Conservation (phyloP, 1,140 invertebrate species). For the Hyles euphorbiae region DNA sequence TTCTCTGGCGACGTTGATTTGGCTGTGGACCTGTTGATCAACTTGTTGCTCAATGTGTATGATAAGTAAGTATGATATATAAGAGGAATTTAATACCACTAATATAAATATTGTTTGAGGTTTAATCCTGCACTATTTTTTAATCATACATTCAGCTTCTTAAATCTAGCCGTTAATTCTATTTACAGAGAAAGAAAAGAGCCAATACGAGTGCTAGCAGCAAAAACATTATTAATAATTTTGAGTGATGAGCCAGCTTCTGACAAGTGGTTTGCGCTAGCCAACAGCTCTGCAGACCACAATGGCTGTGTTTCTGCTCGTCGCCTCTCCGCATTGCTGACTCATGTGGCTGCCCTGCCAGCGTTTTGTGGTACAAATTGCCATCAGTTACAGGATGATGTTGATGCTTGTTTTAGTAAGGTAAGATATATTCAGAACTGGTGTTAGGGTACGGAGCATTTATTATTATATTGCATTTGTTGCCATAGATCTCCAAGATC, state of each 20-base stretch:
- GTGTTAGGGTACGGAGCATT: too few relatives aligned
- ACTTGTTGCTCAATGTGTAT: conserved; percentile 80
- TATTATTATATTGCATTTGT: too few relatives aligned
- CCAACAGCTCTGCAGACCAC: conserved; percentile 79
- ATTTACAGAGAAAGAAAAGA: conserved; percentile 53
- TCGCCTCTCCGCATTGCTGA: conserved; percentile 75
- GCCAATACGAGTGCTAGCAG: conserved; percentile 72
- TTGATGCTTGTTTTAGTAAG: conserved; percentile 79
- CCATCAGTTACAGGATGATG: conserved; percentile 74
- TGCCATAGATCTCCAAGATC: too few relatives aligned
- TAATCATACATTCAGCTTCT: too few relatives aligned
- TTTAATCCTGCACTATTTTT: not conserved
- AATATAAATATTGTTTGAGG: not conserved
- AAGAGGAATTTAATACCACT: not conserved
- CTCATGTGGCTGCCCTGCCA: conserved; percentile 73
- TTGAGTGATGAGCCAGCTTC: conserved; percentile 77
- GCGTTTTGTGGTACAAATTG: conserved; percentile 78
- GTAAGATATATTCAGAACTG: conserved; percentile 45
- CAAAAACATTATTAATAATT: conserved; percentile 79
- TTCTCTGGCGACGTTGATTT: conserved; percentile 75
- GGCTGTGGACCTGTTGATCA: conserved; percentile 77
- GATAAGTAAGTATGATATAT: conserved; percentile 72
- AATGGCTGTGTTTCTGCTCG: conserved; percentile 79
- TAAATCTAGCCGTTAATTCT: not conserved
- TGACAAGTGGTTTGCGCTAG: conserved; percentile 80